These are phyloP conservation scores for Pristionchus japonicus DNA, from an alignment of 2,888 invertebrate species.

Conservation along the genomic window DNA sequence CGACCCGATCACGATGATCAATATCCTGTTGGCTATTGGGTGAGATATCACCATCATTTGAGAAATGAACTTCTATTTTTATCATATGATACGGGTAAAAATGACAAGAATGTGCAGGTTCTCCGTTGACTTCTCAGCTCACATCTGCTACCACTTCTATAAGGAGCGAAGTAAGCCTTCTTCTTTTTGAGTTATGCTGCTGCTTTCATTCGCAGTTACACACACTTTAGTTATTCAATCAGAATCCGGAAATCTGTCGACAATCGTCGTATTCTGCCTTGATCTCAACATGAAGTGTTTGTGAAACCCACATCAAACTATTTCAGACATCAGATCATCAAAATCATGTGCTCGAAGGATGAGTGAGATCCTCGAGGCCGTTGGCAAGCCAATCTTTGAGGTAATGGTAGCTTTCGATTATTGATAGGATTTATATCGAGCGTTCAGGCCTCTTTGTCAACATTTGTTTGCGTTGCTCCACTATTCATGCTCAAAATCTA, in stretches of 20 bases:
- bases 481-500: constrained; percentile 69
- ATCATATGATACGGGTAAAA: too few species aligned
- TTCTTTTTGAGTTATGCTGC: too few species aligned
- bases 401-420: constrained; percentile 49
- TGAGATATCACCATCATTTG: not conserved
- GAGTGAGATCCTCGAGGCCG: constrained; percentile 52
- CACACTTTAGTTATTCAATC: too few species aligned
- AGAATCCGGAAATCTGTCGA: too few species aligned
- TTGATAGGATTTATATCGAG: not conserved
- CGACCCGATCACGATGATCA: constrained; percentile 71
- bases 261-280: too few species aligned
- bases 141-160: constrained; percentile 90
- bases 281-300: too few species aligned
- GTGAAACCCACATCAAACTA: not conserved
- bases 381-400: constrained; percentile 69
- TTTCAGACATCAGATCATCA: not conserved
- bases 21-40: constrained; percentile 81
- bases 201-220: too few species aligned
- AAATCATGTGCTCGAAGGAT: constrained; percentile 49
- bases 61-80: too few species aligned
- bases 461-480: constrained; percentile 70
- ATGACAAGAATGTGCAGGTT: constrained; percentile 77
- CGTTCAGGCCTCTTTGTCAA: constrained; percentile 65
- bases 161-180: constrained; percentile 44
- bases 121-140: constrained; percentile 93